Base-by-base conservation (phyloP, 2,113 vertebrate species). In the Orientallactaga bullata region DNA sequence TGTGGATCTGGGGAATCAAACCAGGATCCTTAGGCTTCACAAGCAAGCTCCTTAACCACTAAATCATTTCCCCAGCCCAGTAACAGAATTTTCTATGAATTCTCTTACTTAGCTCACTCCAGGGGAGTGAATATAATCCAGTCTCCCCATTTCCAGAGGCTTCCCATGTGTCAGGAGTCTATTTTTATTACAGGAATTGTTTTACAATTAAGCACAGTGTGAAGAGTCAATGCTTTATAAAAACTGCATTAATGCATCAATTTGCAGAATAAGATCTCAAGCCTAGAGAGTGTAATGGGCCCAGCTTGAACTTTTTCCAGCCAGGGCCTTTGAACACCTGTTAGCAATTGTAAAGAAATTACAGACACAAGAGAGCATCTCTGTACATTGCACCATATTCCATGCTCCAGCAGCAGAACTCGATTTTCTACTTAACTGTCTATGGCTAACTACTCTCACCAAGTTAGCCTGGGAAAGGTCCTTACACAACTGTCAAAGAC, bases 71-170 rank as follows among this genome's bases (percentile, higher is more conserved):
- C n/a, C n/a, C n/a, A n/a, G n/a, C n/a, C n/a, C n/a, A n/a, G 47
- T 82, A 85, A 90, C 68, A 81, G 24, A 94, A 78, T 88, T 91
- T 93, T 87, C 55, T 69, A 17, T 77, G 94, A 85, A 35, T 93
- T 89, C 55, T 96, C 91, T 95, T 97, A 95, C 94, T 96, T 92
- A 94, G 23, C 26, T 95, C 89, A 76, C 26, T 7, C 61, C 77
- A 74, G 84, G 83, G 51, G 71, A 77, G 66, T 58, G 18, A 86
- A 60, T 83, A 65, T 63, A 94, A 96, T 84, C 86, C 66, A 90
- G 61, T 83, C 51, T 91, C 37, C n/a, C 84, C 17, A 35, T 87
- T 89, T 93, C 85, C 90, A 84, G 55, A 72, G 79, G 55, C 65
- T 72, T 78, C 88, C 89, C 66, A 26, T 15, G 55, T 95, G 71